These are phyloP conservation scores for Bombus balteatus DNA, from an alignment of 1,140 invertebrate genomes.

Conservation along the genomic window DNA sequence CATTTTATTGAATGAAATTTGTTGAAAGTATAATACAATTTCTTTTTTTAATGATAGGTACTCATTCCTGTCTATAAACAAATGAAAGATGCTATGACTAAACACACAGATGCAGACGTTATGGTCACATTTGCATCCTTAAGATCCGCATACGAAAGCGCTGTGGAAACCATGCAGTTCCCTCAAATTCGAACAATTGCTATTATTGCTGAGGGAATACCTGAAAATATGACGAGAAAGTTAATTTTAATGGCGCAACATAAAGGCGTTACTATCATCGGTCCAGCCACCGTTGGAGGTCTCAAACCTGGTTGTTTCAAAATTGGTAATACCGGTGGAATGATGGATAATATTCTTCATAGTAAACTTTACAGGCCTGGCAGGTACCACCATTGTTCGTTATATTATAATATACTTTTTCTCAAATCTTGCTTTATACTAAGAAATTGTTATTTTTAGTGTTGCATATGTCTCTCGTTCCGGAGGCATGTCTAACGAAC, in stretches of 20 bases:
- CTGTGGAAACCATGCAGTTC: constrained; percentile 95
- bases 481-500: constrained; percentile 99
- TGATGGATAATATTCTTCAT: constrained; percentile 99
- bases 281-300: constrained; percentile 98
- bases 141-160: constrained; percentile 98
- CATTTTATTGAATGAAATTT: neutral
- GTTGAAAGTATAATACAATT: neutral
- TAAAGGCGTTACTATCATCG: constrained; percentile 85
- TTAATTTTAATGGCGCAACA: constrained; percentile 93
- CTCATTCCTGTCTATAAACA: constrained; percentile 94
- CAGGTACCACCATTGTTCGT: constrained; percentile 78
- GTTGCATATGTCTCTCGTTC: constrained; percentile 99
- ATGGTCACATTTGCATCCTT: constrained; percentile 99
- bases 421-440: too few relatives aligned
- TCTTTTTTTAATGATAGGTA: constrained; percentile 62
- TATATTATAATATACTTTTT: neutral
- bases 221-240: constrained; percentile 98
- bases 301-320: constrained; percentile 99
- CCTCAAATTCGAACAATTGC: constrained; percentile 98
- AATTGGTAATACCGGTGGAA: constrained; percentile 99
- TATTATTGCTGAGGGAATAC: constrained; percentile 99
- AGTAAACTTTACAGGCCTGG: constrained; percentile 98
- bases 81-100: constrained; percentile 97
- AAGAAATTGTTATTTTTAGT: constrained; percentile 83
- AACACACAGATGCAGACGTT: constrained; percentile 97